These are phyloP conservation scores for Mimachlamys varia DNA, from an alignment of 2,888 invertebrate species.

Conservation along the genomic window DNA sequence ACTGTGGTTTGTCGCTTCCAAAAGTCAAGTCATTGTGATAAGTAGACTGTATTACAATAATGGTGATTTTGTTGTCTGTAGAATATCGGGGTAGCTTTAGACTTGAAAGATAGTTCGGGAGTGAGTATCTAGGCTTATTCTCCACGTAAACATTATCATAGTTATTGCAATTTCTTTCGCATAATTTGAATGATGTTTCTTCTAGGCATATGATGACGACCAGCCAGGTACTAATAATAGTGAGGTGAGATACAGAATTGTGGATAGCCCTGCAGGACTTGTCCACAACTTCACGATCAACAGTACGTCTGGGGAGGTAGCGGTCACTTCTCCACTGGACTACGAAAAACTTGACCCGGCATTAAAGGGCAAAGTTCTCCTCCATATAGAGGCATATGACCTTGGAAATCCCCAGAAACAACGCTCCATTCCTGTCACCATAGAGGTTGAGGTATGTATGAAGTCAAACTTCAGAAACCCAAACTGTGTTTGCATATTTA, in stretches of 20 bases:
- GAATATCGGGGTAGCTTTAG: too few species aligned
- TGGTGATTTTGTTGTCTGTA: too few species aligned
- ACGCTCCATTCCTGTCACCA: slow-evolving; percentile 73
- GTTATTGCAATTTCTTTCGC: slow-evolving; percentile 35
- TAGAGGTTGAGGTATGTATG: slow-evolving; percentile 85
- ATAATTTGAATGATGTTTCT: slow-evolving; percentile 18
- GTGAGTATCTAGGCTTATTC: too few species aligned
- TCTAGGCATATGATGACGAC: slow-evolving; percentile 89
- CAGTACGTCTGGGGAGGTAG: slow-evolving; percentile 85
- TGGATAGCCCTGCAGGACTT: slow-evolving; percentile 63
- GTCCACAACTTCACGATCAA: slow-evolving; percentile 85
- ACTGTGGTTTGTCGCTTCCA: too few species aligned
- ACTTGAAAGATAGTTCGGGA: too few species aligned
- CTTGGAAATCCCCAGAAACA: slow-evolving; percentile 68
- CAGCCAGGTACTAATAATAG: slow-evolving; percentile 81
- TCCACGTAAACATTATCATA: too few species aligned
- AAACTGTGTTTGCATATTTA: not conserved
- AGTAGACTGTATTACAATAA: too few species aligned
- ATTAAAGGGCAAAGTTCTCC: slow-evolving; percentile 64
- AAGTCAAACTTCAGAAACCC: not conserved
- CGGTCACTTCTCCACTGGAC: slow-evolving; percentile 72
- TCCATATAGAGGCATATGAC: slow-evolving; percentile 74
- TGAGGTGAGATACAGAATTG: slow-evolving; percentile 70
- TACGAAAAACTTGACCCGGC: slow-evolving; percentile 71
- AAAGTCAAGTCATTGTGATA: too few species aligned